Evolutionary conservation across 1,140 invertebrate species (phyloP).

Genomic region (Danaus melanippus): DNA sequence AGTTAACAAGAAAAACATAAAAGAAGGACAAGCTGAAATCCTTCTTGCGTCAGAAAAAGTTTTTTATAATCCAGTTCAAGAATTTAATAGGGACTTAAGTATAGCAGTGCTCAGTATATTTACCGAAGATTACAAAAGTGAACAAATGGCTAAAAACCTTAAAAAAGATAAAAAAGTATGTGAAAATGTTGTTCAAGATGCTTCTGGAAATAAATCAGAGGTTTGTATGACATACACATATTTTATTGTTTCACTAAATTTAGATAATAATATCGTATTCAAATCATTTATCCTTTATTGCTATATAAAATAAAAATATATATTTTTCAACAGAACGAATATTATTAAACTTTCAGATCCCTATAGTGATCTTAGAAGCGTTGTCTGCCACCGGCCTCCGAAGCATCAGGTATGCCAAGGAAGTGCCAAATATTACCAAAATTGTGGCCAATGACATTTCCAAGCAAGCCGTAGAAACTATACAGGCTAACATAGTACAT

Average conservation of each 20-base stretch:
- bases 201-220: constrained; percentile 14
- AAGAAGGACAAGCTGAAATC: constrained; percentile 85
- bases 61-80: constrained; percentile 98
- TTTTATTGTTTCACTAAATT: too few species aligned
- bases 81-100: constrained; percentile 97
- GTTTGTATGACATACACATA: constrained; percentile 5
- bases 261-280: too few species aligned
- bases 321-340: not conserved
- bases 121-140: constrained; percentile 61
- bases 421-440: constrained; percentile 85
- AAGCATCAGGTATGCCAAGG: constrained; percentile 96
- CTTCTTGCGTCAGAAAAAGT: constrained; percentile 79
- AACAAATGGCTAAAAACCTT: constrained; percentile 23
- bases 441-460: constrained; percentile 97
- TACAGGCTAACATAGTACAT: constrained; percentile 84
- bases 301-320: too few species aligned
- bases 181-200: constrained; percentile 19
- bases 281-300: too few species aligned
- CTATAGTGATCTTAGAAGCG: constrained; percentile 90
- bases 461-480: constrained; percentile 87
- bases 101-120: constrained; percentile 76
- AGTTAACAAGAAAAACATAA: constrained; percentile 31
- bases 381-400: constrained; percentile 95
- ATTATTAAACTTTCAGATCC: constrained; percentile 61
- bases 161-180: constrained; percentile 27